Evolutionary conservation across 2,888 invertebrate genomes (phyloP), one percentile per base, ranked within the genome.

Genomic region (Catotricha subobsoleta): DNA sequence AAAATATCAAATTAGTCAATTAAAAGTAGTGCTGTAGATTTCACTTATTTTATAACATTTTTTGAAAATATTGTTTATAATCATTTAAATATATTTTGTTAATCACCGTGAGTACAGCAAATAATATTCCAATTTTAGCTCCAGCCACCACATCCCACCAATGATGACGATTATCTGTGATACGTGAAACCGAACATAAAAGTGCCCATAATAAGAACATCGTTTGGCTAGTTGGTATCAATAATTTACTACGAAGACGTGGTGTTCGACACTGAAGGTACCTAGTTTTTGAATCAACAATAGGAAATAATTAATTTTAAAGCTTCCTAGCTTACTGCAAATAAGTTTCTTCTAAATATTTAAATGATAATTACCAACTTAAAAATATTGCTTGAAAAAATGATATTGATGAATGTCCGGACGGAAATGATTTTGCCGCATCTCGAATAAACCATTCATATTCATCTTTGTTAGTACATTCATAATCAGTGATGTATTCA

Each of bases 91-190:
- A 15, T 23, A 25, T 37, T n/a, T n/a, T n/a, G n/a, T n/a, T n/a
- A n/a, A n/a, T n/a, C 50, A 79, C 72, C 50, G 74, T 69, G 51
- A 76, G 74, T 13, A 70, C 46, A 20, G 69, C 72, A 43, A 69
- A 67, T 16, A 66, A 48, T 0, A 68, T 45, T 1, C 81, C 83
- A 51, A 80, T 58, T 1, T 64, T 41, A 0, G 63, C 64, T 0
- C 83, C 83, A 20, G 69, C 70, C 1, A 76, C 58, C 1, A 82
- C 80, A 53, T 83, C 82, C 77, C 80, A 80, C 78, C 81, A 81
- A 56, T 81, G 81, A 56, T 83, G 82, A 19, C 80, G 63, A 55
- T 74, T 69, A 56, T 83, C 82, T 0, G 74, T 70, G 47, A 83
- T 68, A 47, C 82, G 64, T 12, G 76, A 72, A 27, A 79, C 58